Base-by-base conservation (phyloP, 2,797 vertebrate genomes). In the Chelonia mydas region DNA sequence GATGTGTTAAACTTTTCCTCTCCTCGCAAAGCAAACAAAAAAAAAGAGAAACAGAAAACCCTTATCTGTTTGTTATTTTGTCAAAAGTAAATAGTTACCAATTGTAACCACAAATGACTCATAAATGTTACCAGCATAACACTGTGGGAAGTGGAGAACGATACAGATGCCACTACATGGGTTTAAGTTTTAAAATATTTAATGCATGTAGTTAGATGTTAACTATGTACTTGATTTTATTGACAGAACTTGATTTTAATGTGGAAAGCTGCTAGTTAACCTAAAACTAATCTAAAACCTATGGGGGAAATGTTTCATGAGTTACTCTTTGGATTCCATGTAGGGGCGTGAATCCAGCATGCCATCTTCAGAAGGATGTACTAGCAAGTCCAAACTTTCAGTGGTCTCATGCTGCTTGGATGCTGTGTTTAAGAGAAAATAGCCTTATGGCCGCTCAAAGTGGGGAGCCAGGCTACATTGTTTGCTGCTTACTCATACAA, bases 21-120 rank as follows among this genome's bases (percentile, higher is more conserved):
- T 96, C 86, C 88, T 74, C n/a, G 86, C 27, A 93, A 96, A 96
- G 92, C 74, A 83, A 95, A 95, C 90, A 90, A 88, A 96, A 86
- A n/a, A 91, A 84, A 89, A 93, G 74, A 94, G 84, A 96, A 95
- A 76, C 45, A 95, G 74, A 96, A 91, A 94, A 68, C 8, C 21
- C 86, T 89, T 91, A 90, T 91, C 27, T 95, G 57, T 74, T 92
- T 37, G 11, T 72, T 72, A 93, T 27, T 95, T 72, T 54, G 68
- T 17, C 54, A 84, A 83, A 96, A 88, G 90, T 91, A 96, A 96
- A 94, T 89, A 89, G 11, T 68, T 87, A 37, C 19, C 21, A 55
- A 72, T 82, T 93, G n/a, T 89, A 33, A 93, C 51, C 59, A 83
- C 90, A 97, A 96, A 89, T 91, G 50, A 77, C 6, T 90, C 74